Conservation (phyloP, 2,888 invertebrate genomes). For the Athalia circularis region DNA sequence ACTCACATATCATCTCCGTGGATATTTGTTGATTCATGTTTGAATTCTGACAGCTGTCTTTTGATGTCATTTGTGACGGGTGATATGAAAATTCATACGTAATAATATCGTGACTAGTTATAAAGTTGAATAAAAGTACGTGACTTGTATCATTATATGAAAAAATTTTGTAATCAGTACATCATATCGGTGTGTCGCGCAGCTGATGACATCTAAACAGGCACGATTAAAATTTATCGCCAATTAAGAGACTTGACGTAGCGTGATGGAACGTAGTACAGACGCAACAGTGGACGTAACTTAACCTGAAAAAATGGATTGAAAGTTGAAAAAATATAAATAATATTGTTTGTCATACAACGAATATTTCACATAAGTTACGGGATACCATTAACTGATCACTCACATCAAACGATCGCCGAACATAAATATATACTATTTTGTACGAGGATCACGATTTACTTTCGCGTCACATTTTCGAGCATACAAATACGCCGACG, state of each 20-base stretch:
- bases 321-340: neutral
- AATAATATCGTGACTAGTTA: neutral
- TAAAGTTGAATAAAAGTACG: neutral
- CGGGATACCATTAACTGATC: neutral
- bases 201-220: neutral
- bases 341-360: neutral
- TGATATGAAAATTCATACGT: neutral
- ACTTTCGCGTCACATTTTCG: slow-evolving; percentile 20
- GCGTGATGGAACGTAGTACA: neutral
- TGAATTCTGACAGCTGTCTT: slow-evolving; percentile 37
- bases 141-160: neutral
- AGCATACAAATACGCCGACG: neutral
- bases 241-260: neutral
- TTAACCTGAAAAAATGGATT: slow-evolving; percentile 8
- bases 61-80: neutral
- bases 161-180: slow-evolving; percentile 1
- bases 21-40: slow-evolving; percentile 28
- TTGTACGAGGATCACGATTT: neutral
- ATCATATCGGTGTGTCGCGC: neutral
- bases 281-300: neutral
- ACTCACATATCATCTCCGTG: slow-evolving; percentile 10
- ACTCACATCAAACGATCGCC: neutral
- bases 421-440: neutral
- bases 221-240: neutral
- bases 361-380: neutral